A percentile compares a stretch with the other conserved stretches of the same genome.
Conservation (phyloP, 2,113 vertebrate species). For the Cynopterus brachyotis region DNA sequence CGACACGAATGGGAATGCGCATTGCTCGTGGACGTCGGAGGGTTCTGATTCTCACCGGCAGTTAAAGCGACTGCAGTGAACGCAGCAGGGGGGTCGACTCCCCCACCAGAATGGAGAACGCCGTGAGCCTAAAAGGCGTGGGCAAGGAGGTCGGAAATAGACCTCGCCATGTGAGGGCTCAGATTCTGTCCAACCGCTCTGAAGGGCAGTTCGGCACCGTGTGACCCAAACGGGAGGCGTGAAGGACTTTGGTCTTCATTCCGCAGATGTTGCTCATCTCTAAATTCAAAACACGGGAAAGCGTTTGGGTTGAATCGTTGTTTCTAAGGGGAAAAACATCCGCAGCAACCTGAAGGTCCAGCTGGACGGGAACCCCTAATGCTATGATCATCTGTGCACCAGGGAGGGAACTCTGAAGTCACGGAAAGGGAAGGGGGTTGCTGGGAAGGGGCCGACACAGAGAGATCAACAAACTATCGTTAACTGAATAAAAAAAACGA, state of each 20-base stretch:
- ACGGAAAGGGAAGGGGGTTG: too few relatives aligned
- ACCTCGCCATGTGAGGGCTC: fast-evolving
- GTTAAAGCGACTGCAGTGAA: neutral
- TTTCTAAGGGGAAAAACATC: fast-evolving
- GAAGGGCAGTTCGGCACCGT: neutral
- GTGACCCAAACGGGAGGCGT: neutral
- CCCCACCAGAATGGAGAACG: neutral
- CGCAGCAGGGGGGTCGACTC: neutral
- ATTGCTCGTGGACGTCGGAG: neutral
- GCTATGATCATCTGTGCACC: neutral
- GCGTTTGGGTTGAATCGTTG: neutral
- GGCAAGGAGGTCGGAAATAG: fast-evolving
- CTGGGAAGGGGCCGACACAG: fast-evolving
- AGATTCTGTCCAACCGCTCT: neutral
- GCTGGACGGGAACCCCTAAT: too few relatives aligned
- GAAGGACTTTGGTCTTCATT: neutral
- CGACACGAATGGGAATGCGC: fast-evolving
- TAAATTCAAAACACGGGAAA: neutral
- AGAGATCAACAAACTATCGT: fast-evolving
- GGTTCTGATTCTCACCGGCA: neutral
- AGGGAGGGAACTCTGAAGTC: neutral
- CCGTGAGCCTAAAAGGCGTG: too few relatives aligned
- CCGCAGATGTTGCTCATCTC: neutral
- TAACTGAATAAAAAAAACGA: neutral
- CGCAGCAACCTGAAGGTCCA: neutral